These are phyloP conservation scores for Matsumurasca onukii DNA, from an alignment of 1,140 invertebrate species.

Conservation along the genomic window DNA sequence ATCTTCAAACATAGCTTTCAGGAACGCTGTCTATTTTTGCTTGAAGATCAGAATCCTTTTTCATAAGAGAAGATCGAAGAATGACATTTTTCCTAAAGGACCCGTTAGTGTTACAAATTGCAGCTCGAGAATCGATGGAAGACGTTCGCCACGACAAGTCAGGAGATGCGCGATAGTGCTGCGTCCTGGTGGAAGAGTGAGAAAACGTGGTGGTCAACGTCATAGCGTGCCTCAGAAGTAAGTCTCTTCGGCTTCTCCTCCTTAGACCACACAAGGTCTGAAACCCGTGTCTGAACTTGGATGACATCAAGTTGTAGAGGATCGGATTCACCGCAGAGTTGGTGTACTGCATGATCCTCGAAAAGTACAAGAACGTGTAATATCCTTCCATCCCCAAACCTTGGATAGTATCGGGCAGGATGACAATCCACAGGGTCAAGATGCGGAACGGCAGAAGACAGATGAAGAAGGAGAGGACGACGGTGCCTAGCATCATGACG, in stretches of 20 bases:
- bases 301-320: conserved; percentile 82
- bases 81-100: conserved; percentile 52
- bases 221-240: conserved; percentile 36
- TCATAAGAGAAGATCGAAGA: conserved; percentile 35
- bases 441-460: conserved; percentile 83
- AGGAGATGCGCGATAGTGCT: conserved; percentile 31
- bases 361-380: conserved; percentile 78
- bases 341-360: conserved; percentile 80
- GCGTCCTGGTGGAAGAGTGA: conserved; percentile 34
- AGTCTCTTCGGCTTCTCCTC: conserved; percentile 29
- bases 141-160: conserved; percentile 36
- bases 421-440: conserved; percentile 77
- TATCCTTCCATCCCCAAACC: conserved; percentile 68
- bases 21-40: conserved; percentile 25
- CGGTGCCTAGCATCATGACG: conserved; percentile 78
- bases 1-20: conserved; percentile 37
- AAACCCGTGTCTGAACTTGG: conserved; percentile 79
- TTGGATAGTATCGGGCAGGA: conserved; percentile 59
- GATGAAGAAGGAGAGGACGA: conserved; percentile 83
- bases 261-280: conserved; percentile 57
- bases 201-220: conserved; percentile 41
- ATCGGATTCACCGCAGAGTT: conserved; percentile 85
- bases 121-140: conserved; percentile 45
- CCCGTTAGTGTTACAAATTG: conserved; percentile 33
- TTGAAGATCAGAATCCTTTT: conserved; percentile 24